Conservation (phyloP, 2,113 vertebrate genomes). For the Mustelus asterias region DNA sequence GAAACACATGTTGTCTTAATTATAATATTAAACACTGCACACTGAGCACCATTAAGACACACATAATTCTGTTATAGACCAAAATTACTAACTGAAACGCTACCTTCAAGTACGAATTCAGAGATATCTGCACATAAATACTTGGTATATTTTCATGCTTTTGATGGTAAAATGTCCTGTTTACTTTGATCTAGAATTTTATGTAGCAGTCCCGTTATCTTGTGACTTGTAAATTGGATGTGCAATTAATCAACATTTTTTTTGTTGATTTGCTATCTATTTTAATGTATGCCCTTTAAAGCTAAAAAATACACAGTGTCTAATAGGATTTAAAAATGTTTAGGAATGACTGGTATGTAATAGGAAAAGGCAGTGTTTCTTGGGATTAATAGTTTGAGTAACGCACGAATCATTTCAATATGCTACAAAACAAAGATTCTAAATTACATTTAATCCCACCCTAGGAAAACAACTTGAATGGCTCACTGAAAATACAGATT, state of each 20-base stretch:
- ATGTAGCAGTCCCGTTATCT: neutral
- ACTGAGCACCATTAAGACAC: constrained; percentile 25
- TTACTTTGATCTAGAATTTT: constrained; percentile 7
- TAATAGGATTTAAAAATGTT: neutral
- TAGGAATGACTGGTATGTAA: neutral
- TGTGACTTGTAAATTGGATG: neutral
- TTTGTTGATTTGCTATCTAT: constrained; percentile 3
- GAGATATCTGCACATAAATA: constrained; percentile 25
- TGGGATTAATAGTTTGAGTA: neutral
- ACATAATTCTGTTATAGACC: neutral
- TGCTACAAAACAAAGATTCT: neutral
- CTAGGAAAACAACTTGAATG: neutral
- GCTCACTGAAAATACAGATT: neutral
- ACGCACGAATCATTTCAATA: neutral
- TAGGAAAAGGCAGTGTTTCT: constrained; percentile 6
- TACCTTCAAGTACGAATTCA: constrained; percentile 35
- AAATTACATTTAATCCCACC: neutral
- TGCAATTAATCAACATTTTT: neutral
- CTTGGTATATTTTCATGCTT: constrained; percentile 14
- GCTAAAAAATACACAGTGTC: neutral
- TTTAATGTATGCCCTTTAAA: neutral
- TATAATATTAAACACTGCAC: constrained; percentile 27
- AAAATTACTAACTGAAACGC: constrained; percentile 27
- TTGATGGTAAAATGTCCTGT: constrained; percentile 5
- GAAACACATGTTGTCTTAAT: neutral